These are phyloP conservation scores for Hydra vulgaris DNA, from an alignment of 30 jellyfish, hydroid and myxozoan species.

Conservation along the genomic window DNA sequence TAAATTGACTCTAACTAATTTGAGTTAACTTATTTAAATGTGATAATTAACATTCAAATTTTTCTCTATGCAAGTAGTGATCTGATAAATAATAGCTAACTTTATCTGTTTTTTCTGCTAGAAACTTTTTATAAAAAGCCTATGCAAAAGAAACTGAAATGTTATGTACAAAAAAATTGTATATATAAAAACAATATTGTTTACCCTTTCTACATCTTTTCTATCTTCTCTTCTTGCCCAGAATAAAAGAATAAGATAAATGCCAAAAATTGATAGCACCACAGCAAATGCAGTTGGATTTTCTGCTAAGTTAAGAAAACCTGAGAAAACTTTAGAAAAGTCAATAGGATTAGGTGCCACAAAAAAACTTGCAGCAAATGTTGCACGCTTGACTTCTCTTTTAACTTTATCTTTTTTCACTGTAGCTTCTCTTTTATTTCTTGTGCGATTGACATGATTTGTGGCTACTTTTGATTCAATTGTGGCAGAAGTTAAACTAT, in stretches of 20 bases:
- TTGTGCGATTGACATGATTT: not conserved
- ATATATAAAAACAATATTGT: too few species aligned
- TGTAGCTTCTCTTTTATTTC: not conserved
- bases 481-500: not conserved
- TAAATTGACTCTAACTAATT: too few species aligned
- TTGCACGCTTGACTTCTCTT: slow-evolving; percentile 58
- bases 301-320: slow-evolving; percentile 77
- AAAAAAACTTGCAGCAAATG: slow-evolving; percentile 84
- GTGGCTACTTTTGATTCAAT: not conserved
- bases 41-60: too few species aligned
- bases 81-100: too few species aligned
- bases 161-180: too few species aligned
- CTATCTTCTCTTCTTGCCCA: slow-evolving; percentile 96
- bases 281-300: slow-evolving; percentile 85
- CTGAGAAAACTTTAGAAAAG: slow-evolving; percentile 81
- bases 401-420: not conserved
- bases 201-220: slow-evolving; percentile 66
- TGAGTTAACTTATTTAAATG: too few species aligned
- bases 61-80: too few species aligned
- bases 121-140: too few species aligned
- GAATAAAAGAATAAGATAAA: slow-evolving; percentile 63
- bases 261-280: slow-evolving; percentile 81
- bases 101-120: too few species aligned
- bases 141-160: too few species aligned
- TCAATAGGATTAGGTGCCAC: slow-evolving; percentile 96